A percentile compares a stretch with the other conserved stretches of the same genome.
Evolutionary conservation across 2,113 vertebrate species (phyloP).

Genomic region (Beaufortia kweichowensis): DNA sequence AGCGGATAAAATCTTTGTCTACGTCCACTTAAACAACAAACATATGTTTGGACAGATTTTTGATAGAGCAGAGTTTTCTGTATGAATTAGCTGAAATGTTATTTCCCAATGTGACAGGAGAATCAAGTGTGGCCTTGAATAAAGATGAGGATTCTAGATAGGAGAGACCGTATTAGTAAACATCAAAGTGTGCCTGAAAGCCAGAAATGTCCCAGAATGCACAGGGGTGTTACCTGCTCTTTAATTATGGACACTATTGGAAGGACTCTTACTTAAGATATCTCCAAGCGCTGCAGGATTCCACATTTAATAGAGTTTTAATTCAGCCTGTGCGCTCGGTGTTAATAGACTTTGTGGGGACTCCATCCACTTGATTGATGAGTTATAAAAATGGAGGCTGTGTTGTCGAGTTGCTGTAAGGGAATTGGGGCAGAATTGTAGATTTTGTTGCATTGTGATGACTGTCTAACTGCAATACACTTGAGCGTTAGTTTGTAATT

Average conservation of each 20-base stretch:
- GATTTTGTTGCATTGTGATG: too few species aligned
- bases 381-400: too few species aligned
- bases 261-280: not conserved
- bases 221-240: not conserved
- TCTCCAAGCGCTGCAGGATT: not conserved
- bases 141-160: not conserved
- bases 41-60: slow-evolving; percentile 9
- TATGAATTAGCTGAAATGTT: slow-evolving; percentile 33
- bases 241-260: not conserved
- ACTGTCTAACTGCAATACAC: too few species aligned
- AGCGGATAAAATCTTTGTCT: slow-evolving; percentile 40
- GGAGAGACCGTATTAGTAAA: not conserved
- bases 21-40: slow-evolving; percentile 38
- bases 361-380: too few species aligned
- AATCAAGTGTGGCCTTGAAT: not conserved
- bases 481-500: too few species aligned
- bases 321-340: not conserved
- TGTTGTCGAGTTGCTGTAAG: too few species aligned
- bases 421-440: too few species aligned
- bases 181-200: not conserved
- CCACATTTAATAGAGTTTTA: not conserved
- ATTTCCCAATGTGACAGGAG: slow-evolving; percentile 8
- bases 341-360: not conserved
- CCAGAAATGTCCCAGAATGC: not conserved
- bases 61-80: not conserved